Percentiles rank a stretch among this genome's conserved stretches.
Conservation (phyloP, 2,113 vertebrate genomes). For the Vimba vimba region DNA sequence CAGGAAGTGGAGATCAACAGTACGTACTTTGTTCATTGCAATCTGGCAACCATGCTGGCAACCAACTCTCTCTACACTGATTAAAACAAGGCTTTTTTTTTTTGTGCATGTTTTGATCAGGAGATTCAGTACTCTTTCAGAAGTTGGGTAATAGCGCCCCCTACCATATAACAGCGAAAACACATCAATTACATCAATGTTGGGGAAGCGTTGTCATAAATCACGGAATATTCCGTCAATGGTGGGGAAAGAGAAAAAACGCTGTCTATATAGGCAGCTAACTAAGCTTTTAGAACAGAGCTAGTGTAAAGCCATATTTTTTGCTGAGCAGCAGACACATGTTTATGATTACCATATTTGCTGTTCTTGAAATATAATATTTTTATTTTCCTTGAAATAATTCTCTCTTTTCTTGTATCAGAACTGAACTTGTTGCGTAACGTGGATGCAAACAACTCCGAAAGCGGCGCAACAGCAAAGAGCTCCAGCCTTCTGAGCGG, state of each 20-base stretch:
- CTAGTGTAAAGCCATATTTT: neutral
- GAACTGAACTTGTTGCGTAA: constrained; percentile 94
- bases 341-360: neutral
- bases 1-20: neutral
- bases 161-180: too few species aligned
- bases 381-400: neutral
- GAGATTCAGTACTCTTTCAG: too few species aligned
- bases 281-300: neutral
- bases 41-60: neutral
- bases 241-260: neutral
- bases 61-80: neutral
- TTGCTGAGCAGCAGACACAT: neutral
- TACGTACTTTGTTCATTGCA: neutral
- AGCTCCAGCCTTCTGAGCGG: constrained; percentile 90
- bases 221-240: too few species aligned
- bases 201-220: too few species aligned
- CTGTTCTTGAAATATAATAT: neutral
- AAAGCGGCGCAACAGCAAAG: constrained; percentile 87
- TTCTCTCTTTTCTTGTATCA: constrained; percentile 54
- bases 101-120: too few species aligned
- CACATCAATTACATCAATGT: too few species aligned
- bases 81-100: too few species aligned
- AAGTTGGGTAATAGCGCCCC: too few species aligned
- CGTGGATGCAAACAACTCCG: constrained; percentile 90
- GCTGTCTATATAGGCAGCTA: neutral